Conservation (phyloP, 2,888 invertebrate species). For the Diarsia brunnea region DNA sequence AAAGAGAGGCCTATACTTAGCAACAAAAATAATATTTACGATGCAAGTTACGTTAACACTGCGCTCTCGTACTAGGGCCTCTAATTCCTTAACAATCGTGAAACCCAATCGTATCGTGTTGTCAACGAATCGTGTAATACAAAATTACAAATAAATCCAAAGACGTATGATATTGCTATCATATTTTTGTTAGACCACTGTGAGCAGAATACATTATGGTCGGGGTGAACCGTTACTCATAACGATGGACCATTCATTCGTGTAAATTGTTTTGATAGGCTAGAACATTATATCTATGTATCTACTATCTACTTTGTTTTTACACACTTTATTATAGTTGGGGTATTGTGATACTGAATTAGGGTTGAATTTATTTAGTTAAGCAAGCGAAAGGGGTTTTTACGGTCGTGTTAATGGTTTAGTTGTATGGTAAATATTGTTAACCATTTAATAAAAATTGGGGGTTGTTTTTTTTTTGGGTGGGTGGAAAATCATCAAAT, state of each 20-base stretch:
- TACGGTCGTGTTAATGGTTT: slow-evolving; percentile 38
- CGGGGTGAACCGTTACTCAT: slow-evolving; percentile 31
- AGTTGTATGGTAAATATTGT: not conserved
- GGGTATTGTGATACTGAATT: slow-evolving; percentile 40
- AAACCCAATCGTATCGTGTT: too few relatives aligned
- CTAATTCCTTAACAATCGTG: too few relatives aligned
- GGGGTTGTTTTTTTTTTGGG: too few relatives aligned
- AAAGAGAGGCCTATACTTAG: too few relatives aligned
- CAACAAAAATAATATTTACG: too few relatives aligned
- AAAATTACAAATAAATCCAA: slow-evolving; percentile 41
- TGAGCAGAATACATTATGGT: slow-evolving; percentile 60
- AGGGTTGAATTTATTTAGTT: slow-evolving; percentile 50
- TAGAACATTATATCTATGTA: slow-evolving; percentile 33
- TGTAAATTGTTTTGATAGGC: slow-evolving; percentile 62
- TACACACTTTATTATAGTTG: slow-evolving; percentile 50
- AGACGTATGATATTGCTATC: slow-evolving; percentile 56
- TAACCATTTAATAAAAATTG: not conserved
- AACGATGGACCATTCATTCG: slow-evolving; percentile 54
- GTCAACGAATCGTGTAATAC: slow-evolving; percentile 18
- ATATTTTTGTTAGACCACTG: slow-evolving; percentile 59
- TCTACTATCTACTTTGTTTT: slow-evolving; percentile 39
- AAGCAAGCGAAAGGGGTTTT: slow-evolving; percentile 40
- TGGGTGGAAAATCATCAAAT: too few relatives aligned
- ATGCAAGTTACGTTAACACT: too few relatives aligned
- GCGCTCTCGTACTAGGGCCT: too few relatives aligned